phyloP scores from a whole-genome alignment of 2,888 invertebrate genomes.

The Ophraella communa region DNA sequence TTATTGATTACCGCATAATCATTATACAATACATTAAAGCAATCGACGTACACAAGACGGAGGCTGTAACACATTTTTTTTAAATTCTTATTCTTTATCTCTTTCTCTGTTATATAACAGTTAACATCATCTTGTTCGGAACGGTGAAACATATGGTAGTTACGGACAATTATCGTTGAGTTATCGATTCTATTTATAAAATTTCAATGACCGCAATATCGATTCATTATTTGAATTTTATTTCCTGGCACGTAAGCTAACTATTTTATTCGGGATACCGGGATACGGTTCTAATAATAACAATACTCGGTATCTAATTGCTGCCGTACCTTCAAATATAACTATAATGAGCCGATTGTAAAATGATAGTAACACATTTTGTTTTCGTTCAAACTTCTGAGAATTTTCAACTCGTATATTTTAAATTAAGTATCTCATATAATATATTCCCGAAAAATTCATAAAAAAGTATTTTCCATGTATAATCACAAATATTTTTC shows the following conservation, averaged over 20 bases:
- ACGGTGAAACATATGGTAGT: constrained; percentile 3
- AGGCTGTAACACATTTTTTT: constrained; percentile 3
- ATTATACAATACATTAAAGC: neutral
- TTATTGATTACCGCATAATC: neutral
- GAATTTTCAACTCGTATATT: too few relatives aligned
- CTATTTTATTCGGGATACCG: neutral
- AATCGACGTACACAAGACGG: neutral
- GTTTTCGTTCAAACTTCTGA: too few relatives aligned
- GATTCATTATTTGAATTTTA: neutral
- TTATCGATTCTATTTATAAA: constrained; percentile 3
- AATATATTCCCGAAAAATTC: too few relatives aligned
- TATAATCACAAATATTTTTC: too few relatives aligned
- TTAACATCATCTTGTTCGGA: neutral
- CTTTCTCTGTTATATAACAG: neutral
- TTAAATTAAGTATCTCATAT: too few relatives aligned
- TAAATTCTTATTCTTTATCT: too few relatives aligned
- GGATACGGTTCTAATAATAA: neutral
- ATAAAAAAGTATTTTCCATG: too few relatives aligned
- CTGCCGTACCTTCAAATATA: too few relatives aligned
- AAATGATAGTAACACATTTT: too few relatives aligned
- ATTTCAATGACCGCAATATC: neutral
- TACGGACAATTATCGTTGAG: constrained; percentile 1
- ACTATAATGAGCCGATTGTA: too few relatives aligned
- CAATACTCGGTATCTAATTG: neutral
- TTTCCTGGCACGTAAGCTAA: neutral